Evolutionary conservation across 2,888 invertebrate species (phyloP), one percentile per base, ranked within the genome.

Genomic region (Cerastis rubricosa): DNA sequence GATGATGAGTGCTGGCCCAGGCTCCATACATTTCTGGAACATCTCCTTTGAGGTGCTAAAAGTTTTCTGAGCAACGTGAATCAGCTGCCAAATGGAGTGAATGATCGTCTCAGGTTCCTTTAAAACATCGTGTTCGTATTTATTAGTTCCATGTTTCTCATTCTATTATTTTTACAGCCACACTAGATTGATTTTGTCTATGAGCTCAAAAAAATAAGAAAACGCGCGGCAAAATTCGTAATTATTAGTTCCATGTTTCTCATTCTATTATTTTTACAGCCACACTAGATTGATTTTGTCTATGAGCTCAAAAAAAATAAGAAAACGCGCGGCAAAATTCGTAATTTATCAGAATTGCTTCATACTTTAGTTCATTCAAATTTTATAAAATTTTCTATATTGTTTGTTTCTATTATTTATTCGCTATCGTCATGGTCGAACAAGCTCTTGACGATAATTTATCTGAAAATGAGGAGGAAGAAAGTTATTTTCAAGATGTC

Each of bases 401-500:
- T 40, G 64, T 29, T 19, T 40, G 35, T 40, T 67, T 22, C 12
- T 47, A n/a, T 54, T 45, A 43, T 35, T 66, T 67, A 29, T 51
- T 40, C 17, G 8, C 17, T 61, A n/a, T 22, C 40, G 29, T n/a
- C 81, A 96, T 95, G 94, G 92, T 94, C 65, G 96, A 96, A 74
- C 96, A 96, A 92, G 90, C 92, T 64, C 89, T 95, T 43, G 96
- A 96, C 35, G 96, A 95, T 70, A 95, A 95, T 87, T 86, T 94
- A 79, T 96, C 95, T 35, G 97, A 97, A 87, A 96, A 95, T 86
- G 97, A 97, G 81, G 97, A 97, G 45, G 97, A 98, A 86, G 98
- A 98, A 90, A 97, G 96, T 68, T 97, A 97, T 91, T 98, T 98
- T 90, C 98, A 98, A 95, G 98, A 98, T 91, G 97, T 98, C 74